Percentiles rank a stretch among this genome's conserved stretches.
Evolutionary conservation across 2,797 vertebrate species (phyloP).

Genomic region (Manis crassicaudata): DNA sequence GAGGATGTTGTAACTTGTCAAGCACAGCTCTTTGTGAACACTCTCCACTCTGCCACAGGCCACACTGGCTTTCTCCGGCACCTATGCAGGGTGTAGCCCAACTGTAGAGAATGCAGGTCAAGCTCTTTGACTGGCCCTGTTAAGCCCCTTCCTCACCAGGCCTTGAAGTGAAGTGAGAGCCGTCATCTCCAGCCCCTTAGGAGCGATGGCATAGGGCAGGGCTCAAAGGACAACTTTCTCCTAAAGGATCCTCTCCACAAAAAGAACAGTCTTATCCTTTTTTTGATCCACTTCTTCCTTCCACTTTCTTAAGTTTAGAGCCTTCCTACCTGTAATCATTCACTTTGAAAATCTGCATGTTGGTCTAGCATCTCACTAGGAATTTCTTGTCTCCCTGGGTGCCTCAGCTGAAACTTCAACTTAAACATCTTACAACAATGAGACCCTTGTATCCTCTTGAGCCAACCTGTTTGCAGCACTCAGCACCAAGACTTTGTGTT

Average conservation of each 20-base stretch:
- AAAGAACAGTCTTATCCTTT: not conserved
- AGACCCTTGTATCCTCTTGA: not conserved
- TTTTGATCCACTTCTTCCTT: not conserved
- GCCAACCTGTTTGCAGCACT: not conserved
- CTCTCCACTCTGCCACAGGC: not conserved
- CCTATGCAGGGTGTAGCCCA: accelerated
- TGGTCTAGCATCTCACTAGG: not conserved
- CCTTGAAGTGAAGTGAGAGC: not conserved
- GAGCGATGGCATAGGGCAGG: not conserved
- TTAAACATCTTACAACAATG: not conserved
- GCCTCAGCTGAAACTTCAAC: not conserved
- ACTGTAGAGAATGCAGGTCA: not conserved
- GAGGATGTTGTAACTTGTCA: not conserved
- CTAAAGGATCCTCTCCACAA: not conserved
- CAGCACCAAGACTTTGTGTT: not conserved
- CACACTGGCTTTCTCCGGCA: not conserved
- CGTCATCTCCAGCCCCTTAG: accelerated
- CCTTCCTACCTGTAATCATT: not conserved
- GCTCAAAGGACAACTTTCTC: not conserved
- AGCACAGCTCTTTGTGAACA: not conserved
- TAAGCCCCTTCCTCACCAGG: not conserved
- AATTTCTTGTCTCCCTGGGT: not conserved
- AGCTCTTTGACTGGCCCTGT: not conserved
- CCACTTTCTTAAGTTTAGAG: not conserved
- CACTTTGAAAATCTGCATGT: not conserved